phyloP scores from a whole-genome alignment of 2,113 vertebrate genomes.

The Nibea coibor region DNA sequence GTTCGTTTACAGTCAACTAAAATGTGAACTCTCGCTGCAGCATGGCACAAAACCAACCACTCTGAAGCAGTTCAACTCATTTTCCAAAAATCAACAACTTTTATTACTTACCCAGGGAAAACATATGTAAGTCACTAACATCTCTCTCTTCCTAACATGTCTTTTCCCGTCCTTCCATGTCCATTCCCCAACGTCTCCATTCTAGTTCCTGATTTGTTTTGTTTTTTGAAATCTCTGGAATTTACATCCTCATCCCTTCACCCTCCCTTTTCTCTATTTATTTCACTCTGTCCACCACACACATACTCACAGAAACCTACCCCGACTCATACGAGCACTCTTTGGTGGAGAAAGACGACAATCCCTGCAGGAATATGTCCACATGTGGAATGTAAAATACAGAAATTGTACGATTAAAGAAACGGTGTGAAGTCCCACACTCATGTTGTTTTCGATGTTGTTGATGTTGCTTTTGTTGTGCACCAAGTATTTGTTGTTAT shows the following conservation, averaged over 20 bases:
- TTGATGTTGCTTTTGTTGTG: constrained; percentile 66
- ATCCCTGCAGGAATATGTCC: constrained; percentile 73
- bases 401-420: constrained; percentile 71
- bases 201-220: not conserved
- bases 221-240: not conserved
- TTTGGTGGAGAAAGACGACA: constrained; percentile 70
- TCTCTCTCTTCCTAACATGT: not conserved
- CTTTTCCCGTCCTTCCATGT: not conserved
- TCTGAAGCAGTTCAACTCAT: constrained; percentile 17
- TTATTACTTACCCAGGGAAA: constrained; percentile 66
- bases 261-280: not conserved
- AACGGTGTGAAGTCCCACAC: constrained; percentile 62
- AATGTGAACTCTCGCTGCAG: constrained; percentile 63
- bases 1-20: constrained; percentile 57
- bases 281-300: constrained; percentile 14
- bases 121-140: constrained; percentile 25
- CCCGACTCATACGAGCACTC: constrained; percentile 46
- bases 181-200: not conserved
- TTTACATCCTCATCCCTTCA: not conserved
- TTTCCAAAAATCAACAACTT: constrained; percentile 12
- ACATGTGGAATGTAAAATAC: constrained; percentile 81
- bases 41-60: constrained; percentile 29
- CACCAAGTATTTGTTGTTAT: constrained; percentile 60
- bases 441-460: constrained; percentile 62
- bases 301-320: constrained; percentile 10